Evolutionary conservation across 2,797 vertebrate genomes (phyloP).

Genomic region (Sorex maritimensis): DNA sequence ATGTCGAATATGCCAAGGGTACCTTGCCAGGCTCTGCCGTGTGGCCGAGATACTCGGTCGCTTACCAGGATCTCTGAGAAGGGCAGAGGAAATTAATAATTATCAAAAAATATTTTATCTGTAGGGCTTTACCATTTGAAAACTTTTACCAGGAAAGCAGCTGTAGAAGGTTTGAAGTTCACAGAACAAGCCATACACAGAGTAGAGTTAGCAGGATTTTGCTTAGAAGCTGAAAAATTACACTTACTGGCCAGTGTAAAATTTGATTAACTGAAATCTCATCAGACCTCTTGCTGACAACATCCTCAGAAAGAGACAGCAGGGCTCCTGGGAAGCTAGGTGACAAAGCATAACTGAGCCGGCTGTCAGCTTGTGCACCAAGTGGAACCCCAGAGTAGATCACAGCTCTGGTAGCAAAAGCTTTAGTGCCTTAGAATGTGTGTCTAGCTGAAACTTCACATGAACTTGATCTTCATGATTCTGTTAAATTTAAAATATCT

Average conservation of each 20-base stretch:
- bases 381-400: not conserved
- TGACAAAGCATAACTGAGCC: constrained; percentile 61
- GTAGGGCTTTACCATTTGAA: not conserved
- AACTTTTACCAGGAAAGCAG: constrained; percentile 45
- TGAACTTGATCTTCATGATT: not conserved
- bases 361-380: constrained; percentile 44
- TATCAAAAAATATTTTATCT: not conserved
- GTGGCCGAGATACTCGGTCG: too few relatives aligned
- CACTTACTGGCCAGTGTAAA: constrained; percentile 64
- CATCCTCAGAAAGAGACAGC: constrained; percentile 60
- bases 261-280: constrained; percentile 76
- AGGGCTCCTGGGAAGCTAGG: constrained; percentile 42
- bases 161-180: not conserved
- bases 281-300: constrained; percentile 55
- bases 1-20: too few relatives aligned
- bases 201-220: constrained; percentile 59
- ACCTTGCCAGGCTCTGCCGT: too few relatives aligned
- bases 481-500: not conserved
- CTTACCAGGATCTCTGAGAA: too few relatives aligned
- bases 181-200: constrained; percentile 60
- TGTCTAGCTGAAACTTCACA: not conserved
- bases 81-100: not conserved
- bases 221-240: constrained; percentile 45
- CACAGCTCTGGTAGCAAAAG: not conserved
- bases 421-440: not conserved